Base-by-base conservation (phyloP, 2,888 invertebrate species). In the Mimumesa dahlbomi region DNA sequence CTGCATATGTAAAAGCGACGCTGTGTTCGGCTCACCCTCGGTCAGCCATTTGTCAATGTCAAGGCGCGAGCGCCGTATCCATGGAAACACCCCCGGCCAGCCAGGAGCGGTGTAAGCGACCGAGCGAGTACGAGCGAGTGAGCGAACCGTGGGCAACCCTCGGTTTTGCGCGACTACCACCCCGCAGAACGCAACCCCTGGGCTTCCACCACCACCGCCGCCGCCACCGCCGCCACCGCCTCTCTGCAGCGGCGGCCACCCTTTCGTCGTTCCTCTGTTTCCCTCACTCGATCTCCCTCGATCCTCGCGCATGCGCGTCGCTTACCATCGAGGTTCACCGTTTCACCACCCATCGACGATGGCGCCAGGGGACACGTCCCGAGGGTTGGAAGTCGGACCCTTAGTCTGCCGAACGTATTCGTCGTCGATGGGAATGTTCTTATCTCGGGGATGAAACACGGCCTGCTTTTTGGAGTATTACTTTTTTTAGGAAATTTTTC, bases 1-100 rank as follows among this genome's bases (percentile, higher is more conserved):
- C 87, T 88, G 89, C 89, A 89, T 89, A 89, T 89, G 89, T 89
- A 89, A 89, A 89, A 89, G 89, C 87, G 84, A 85, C 88, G 86
- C 87, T 89, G 88, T 88, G 87, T 86, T 89, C 87, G 84, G 84
- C 84, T 87, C 88, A 87, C 89, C 89, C 89, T 88, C 85, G 85
- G 82, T 87, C 87, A 79, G 87, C 88, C 88, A 89, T 89, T 89
- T 89, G 89, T 89, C 89, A 89, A 88, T 89, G 89, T 89, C 89
- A 88, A 89, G 89, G 89, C 89, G 88, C 89, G 88, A 88, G 89
- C 89, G 88, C 89, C 84, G 89, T 88, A 87, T 73, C 84, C 88
- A 88, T 89, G 85, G 89, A 61, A 87, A 89, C 89, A 84, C 88
- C 87, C 87, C 83, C 82, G 83, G 82, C 75, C 75, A 76, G 75